A percentile compares a stretch with the other conserved stretches of the same genome.
phyloP scores from a whole-genome alignment of 2,797 vertebrate genomes.

The Trichosurus vulpecula region DNA sequence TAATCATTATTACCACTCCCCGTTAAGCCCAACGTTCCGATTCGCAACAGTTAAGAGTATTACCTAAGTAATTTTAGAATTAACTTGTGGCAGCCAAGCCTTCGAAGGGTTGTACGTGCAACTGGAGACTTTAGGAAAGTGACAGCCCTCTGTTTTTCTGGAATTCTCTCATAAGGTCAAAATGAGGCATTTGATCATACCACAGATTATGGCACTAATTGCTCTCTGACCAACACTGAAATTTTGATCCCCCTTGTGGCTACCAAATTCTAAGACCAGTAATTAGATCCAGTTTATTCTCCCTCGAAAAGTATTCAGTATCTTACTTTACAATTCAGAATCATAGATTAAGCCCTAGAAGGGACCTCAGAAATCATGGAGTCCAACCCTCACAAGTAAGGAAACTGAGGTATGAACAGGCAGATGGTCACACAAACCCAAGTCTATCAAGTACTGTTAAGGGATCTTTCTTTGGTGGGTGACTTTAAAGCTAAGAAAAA shows the following conservation, averaged over 20 bases:
- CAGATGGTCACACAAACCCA: not conserved
- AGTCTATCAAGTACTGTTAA: not conserved
- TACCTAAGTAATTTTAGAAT: conserved; percentile 15
- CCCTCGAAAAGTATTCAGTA: not conserved
- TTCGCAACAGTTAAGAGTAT: not conserved
- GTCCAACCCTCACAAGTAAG: not conserved
- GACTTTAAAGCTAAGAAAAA: not conserved
- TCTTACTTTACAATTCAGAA: not conserved
- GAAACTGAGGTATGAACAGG: not conserved
- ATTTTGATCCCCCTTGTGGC: not conserved
- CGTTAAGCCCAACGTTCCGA: not conserved
- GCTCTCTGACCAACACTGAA: not conserved
- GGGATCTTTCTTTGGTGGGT: not conserved
- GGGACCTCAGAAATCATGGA: not conserved
- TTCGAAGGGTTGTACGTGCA: not conserved
- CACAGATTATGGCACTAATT: not conserved
- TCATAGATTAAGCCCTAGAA: not conserved
- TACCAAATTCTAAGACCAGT: not conserved
- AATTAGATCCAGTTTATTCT: not conserved
- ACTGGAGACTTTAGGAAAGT: not conserved
- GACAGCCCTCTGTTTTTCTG: not conserved
- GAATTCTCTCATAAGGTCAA: conserved; percentile 6
- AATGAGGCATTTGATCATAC: not conserved
- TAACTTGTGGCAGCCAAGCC: not conserved
- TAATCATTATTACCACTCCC: not conserved